These are phyloP conservation scores for Typhlichthys subterraneus DNA, from an alignment of 2,797 vertebrate species.

Conservation along the genomic window DNA sequence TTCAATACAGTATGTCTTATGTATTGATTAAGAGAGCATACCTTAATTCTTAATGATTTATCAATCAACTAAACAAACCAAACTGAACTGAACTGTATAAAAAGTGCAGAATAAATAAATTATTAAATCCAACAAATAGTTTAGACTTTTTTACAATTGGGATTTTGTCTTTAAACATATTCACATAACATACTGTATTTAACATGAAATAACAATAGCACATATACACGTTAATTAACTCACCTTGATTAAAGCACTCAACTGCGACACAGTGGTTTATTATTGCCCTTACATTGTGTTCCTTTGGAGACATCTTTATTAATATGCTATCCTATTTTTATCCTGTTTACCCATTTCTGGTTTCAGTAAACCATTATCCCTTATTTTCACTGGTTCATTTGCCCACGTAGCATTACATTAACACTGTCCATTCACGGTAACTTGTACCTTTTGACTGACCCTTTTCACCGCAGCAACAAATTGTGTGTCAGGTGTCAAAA, in stretches of 20 bases:
- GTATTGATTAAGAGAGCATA: no score
- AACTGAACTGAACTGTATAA: no score
- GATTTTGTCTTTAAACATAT: no score
- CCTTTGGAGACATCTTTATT: conserved; percentile 29
- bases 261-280: conserved; percentile 2
- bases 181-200: no score
- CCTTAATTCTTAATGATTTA: no score
- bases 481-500: conserved; percentile 24
- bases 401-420: not conserved
- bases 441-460: conserved; percentile 26
- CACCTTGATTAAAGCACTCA: not conserved
- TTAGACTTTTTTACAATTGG: no score
- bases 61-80: no score
- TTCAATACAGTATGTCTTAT: no score
- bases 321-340: conserved; percentile 28
- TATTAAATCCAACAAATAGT: no score
- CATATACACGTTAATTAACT: not conserved
- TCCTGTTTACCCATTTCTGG: conserved; percentile 31
- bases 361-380: conserved; percentile 37
- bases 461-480: conserved; percentile 6
- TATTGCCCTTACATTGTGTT: conserved; percentile 7
- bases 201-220: no score
- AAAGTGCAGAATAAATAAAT: no score
- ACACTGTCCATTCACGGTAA: conserved; percentile 1
- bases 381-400: conserved; percentile 17